Conservation (phyloP, 2,888 invertebrate species). For the Tinea pellionella region DNA sequence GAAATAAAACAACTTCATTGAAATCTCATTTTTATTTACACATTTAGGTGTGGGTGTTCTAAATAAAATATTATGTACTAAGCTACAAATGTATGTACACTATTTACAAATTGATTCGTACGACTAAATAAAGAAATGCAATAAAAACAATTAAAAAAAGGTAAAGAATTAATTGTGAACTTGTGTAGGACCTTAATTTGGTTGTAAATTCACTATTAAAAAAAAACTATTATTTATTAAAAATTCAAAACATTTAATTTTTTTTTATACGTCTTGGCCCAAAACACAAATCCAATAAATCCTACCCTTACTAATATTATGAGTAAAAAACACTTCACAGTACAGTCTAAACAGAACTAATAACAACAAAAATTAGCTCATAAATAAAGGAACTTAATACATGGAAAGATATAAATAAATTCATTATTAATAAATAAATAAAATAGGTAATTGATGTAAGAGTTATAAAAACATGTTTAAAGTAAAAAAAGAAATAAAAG, state of each 20-base stretch:
- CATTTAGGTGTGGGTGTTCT: conserved; percentile 28
- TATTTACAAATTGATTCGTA: conserved; percentile 40
- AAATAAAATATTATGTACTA: conserved; percentile 63
- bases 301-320: background rate
- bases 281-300: background rate
- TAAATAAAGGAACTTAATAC: conserved; percentile 1
- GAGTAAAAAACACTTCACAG: background rate
- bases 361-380: conserved; percentile 4
- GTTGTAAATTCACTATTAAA: too few relatives aligned
- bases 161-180: background rate
- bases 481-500: too few relatives aligned
- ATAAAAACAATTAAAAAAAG: conserved; percentile 10
- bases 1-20: background rate
- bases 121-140: conserved; percentile 42
- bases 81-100: conserved; percentile 39
- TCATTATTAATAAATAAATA: background rate
- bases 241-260: too few relatives aligned
- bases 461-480: too few relatives aligned
- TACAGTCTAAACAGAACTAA: background rate
- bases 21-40: conserved; percentile 54
- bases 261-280: too few relatives aligned
- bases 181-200: too few relatives aligned
- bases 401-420: background rate
- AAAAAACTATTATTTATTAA: too few relatives aligned
- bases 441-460: background rate